Conservation (phyloP, 2,888 invertebrate genomes). For the Tanaodytes sp. region DNA sequence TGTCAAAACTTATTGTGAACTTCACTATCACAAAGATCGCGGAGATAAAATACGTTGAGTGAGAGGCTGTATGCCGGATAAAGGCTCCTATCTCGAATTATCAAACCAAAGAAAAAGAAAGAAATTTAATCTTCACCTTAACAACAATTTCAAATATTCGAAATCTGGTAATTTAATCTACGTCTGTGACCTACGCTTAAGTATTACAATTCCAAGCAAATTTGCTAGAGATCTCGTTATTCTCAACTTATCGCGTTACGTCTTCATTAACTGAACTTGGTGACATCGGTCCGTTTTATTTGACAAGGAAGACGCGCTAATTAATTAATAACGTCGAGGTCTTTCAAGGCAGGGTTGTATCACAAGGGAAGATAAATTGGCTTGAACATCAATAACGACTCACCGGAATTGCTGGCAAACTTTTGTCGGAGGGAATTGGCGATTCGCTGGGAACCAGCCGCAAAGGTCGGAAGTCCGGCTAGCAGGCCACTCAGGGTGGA, state of each 20-base stretch:
- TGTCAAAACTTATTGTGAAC: not conserved
- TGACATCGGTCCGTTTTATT: conserved; percentile 2
- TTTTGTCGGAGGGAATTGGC: conserved; percentile 71
- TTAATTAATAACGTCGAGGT: conserved; percentile 30
- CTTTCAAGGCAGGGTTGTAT: conserved; percentile 1
- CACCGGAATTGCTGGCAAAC: conserved; percentile 70
- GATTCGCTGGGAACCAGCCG: conserved; percentile 72
- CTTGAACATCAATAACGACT: conserved; percentile 56
- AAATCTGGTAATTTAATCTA: too few species aligned
- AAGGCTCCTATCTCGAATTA: conserved; percentile 62
- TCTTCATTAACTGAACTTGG: conserved; percentile 1
- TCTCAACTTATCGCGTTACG: not conserved
- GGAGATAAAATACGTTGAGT: conserved; percentile 21
- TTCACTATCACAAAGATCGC: too few species aligned
- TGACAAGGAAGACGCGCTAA: conserved; percentile 14
- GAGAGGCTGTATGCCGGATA: conserved; percentile 58
- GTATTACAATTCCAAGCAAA: too few species aligned
- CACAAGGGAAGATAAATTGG: conserved; percentile 9
- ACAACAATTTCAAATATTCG: too few species aligned
- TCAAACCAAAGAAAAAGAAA: conserved; percentile 14
- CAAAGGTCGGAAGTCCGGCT: conserved; percentile 70
- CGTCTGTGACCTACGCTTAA: too few species aligned
- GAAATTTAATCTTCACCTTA: too few species aligned
- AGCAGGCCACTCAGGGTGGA: conserved; percentile 70
- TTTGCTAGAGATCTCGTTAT: too few species aligned